Evolutionary conservation across 2,888 invertebrate species (phyloP).

Genomic region (Lycia hirtaria): DNA sequence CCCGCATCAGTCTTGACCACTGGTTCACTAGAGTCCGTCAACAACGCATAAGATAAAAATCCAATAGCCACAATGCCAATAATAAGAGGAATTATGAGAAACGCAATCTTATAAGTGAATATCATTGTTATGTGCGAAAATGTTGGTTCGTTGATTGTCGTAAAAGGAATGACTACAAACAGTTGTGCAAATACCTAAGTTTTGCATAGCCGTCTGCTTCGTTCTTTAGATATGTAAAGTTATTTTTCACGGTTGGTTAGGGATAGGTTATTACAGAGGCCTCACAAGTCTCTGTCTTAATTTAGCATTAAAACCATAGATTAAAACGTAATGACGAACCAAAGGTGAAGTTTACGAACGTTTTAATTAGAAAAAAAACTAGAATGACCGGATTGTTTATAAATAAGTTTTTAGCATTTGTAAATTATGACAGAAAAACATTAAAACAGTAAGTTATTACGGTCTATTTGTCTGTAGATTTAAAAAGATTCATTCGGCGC

Average conservation of each 20-base stretch:
- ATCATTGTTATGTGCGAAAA: constrained; percentile 11
- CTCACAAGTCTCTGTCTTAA: background rate
- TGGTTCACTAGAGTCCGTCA: constrained; percentile 11
- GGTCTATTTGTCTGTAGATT: too few species aligned
- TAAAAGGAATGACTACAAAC: background rate
- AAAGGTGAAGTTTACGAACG: background rate
- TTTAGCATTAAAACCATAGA: constrained; percentile 6
- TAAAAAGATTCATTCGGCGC: too few species aligned
- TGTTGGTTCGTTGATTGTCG: background rate
- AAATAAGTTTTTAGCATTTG: too few species aligned
- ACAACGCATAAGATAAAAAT: constrained; percentile 11
- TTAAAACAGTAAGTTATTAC: too few species aligned
- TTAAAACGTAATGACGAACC: background rate
- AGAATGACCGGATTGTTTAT: too few species aligned
- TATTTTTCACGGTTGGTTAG: constrained; percentile 8
- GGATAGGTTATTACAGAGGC: background rate
- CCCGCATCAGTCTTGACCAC: constrained; percentile 30
- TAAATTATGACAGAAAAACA: too few species aligned
- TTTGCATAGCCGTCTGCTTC: background rate
- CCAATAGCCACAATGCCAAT: constrained; percentile 3
- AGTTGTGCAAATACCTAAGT: constrained; percentile 18
- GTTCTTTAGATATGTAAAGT: constrained; percentile 7
- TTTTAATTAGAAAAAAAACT: background rate
- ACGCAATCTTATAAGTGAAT: background rate
- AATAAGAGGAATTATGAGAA: constrained; percentile 5